Percentiles rank a stretch among this genome's conserved stretches.
These are phyloP conservation scores for Puntigrus tetrazona DNA, from an alignment of 2,113 vertebrate species.

Conservation along the genomic window DNA sequence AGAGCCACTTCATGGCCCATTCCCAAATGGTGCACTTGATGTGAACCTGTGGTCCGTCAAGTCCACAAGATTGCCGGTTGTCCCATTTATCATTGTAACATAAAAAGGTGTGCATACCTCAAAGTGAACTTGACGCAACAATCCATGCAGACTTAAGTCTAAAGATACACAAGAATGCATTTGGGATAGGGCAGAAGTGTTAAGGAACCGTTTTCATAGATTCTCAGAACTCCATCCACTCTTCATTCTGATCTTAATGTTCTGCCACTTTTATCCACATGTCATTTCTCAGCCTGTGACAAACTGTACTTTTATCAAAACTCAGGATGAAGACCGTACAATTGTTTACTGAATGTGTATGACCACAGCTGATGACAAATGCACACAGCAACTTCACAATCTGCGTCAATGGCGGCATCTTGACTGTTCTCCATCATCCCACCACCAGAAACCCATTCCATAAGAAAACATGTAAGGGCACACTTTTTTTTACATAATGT, in stretches of 20 bases:
- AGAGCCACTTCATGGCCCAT: neutral
- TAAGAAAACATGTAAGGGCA: slow-evolving; percentile 5
- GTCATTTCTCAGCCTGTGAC: neutral
- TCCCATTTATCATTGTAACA: neutral
- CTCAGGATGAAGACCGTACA: slow-evolving; percentile 66
- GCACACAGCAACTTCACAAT: neutral
- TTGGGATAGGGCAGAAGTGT: neutral
- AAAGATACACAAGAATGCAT: neutral
- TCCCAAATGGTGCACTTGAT: slow-evolving; percentile 1
- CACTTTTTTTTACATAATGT: slow-evolving; percentile 27
- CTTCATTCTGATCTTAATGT: neutral
- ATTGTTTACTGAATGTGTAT: slow-evolving; percentile 59
- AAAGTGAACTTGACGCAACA: neutral
- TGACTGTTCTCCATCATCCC: neutral
- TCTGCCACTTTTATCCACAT: neutral
- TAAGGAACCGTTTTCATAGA: neutral
- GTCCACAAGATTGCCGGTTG: neutral
- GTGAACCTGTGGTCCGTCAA: neutral
- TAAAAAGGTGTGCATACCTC: neutral
- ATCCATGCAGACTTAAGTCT: neutral
- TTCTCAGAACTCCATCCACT: neutral
- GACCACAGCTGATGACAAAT: slow-evolving; percentile 23
- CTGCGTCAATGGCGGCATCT: neutral
- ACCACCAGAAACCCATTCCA: neutral
- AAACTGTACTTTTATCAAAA: slow-evolving; percentile 42